These are phyloP conservation scores for Lepidochitona cinerea DNA, from an alignment of 2,888 invertebrate species.

Conservation along the genomic window DNA sequence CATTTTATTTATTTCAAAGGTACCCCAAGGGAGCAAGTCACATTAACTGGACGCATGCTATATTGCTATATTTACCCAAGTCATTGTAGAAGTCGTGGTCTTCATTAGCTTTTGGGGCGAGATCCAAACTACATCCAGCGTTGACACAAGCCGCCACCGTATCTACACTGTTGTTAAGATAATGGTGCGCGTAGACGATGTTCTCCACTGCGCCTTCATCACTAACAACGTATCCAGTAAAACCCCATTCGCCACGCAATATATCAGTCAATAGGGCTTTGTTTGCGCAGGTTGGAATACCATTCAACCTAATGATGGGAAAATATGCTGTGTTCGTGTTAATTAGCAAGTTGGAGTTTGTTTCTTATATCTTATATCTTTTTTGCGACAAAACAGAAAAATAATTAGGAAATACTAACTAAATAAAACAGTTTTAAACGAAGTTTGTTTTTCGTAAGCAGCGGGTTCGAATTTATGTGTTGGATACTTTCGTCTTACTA, in stretches of 20 bases:
- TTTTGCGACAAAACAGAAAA: no score
- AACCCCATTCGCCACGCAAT: constrained; percentile 39
- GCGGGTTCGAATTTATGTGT: no score
- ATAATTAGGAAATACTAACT: no score
- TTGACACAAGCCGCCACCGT: constrained; percentile 42
- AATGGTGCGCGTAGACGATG: constrained; percentile 38
- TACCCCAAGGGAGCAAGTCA: no score
- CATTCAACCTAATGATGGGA: constrained; percentile 45
- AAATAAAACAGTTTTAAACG: no score
- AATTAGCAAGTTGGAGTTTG: no score
- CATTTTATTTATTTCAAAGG: no score
- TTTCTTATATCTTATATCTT: no score
- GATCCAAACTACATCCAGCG: constrained; percentile 54
- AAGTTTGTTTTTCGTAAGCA: no score
- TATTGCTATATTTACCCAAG: background rate
- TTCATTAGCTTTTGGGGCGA: constrained; percentile 5
- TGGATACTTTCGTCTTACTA: no score
- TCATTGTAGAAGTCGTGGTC: background rate
- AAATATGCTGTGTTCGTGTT: no score
- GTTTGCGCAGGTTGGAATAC: constrained; percentile 43
- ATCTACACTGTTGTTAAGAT: constrained; percentile 36
- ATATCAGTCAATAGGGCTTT: constrained; percentile 35
- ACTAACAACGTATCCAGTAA: constrained; percentile 46
- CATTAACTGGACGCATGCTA: no score
- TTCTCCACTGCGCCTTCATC: constrained; percentile 41